phyloP scores from a whole-genome alignment of 2,797 vertebrate genomes.

The Xiphophorus birchmanni region DNA sequence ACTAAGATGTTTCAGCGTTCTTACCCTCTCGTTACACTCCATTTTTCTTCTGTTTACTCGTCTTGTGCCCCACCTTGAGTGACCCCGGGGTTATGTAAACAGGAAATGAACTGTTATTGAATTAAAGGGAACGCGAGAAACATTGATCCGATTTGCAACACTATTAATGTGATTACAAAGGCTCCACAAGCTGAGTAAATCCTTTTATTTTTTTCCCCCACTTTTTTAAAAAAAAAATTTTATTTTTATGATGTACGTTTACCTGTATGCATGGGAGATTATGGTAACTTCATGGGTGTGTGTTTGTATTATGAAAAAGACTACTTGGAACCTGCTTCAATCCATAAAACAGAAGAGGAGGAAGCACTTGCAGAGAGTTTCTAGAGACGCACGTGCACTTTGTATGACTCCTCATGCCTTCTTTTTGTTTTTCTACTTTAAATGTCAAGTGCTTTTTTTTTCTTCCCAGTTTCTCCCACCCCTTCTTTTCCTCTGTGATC shows the following conservation, averaged over 20 bases:
- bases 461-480: conserved; percentile 55
- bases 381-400: conserved; percentile 90
- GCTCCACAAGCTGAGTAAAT: conserved; percentile 50
- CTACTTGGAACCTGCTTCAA: conserved; percentile 64
- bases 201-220: conserved; percentile 8
- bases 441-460: conserved; percentile 87
- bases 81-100: conserved; percentile 14
- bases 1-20: not conserved
- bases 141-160: conserved; percentile 56
- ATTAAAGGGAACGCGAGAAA: conserved; percentile 70
- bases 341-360: conserved; percentile 50
- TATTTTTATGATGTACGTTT: conserved; percentile 53
- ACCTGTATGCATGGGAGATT: conserved; percentile 59
- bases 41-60: conserved; percentile 10
- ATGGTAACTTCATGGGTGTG: conserved; percentile 30
- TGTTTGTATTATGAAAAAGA: conserved; percentile 62
- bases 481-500: conserved; percentile 77
- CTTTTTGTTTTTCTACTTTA: conserved; percentile 80
- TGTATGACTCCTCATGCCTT: conserved; percentile 86
- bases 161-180: conserved; percentile 57
- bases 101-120: conserved; percentile 26
- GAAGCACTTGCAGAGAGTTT: conserved; percentile 73
- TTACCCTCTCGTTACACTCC: conserved; percentile 20
- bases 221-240: conserved; percentile 35
- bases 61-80: conserved; percentile 34